These are phyloP conservation scores for Rhinoraja longicauda DNA, from an alignment of 2,797 vertebrate genomes.

Conservation along the genomic window DNA sequence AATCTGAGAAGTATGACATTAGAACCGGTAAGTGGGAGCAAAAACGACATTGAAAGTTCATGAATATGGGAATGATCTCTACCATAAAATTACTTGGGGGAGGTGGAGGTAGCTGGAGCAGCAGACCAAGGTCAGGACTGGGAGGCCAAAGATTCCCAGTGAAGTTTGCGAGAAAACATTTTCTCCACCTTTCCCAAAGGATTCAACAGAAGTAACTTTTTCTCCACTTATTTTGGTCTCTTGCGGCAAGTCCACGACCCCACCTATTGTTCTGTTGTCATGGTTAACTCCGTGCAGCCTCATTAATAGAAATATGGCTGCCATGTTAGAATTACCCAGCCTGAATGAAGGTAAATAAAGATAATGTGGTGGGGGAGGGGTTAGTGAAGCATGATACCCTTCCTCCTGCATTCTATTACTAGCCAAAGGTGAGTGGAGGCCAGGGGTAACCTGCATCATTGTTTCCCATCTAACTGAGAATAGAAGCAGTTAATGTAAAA, in stretches of 20 bases:
- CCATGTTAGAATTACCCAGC: too few relatives aligned
- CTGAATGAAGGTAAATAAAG: neutral
- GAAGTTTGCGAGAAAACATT: neutral
- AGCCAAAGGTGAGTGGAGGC: too few relatives aligned
- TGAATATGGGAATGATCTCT: neutral
- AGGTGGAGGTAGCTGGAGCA: neutral
- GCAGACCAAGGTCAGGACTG: neutral
- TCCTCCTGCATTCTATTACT: too few relatives aligned
- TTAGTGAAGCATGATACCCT: neutral
- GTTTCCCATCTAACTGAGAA: neutral
- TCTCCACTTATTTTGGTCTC: neutral
- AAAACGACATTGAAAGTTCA: too few relatives aligned
- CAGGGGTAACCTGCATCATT: neutral
- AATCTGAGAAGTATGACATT: neutral
- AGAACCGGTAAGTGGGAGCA: neutral
- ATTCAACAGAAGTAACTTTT: neutral
- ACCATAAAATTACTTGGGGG: neutral
- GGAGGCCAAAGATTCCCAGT: neutral
- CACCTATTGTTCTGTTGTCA: neutral
- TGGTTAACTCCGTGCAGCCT: neutral
- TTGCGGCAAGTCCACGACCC: neutral
- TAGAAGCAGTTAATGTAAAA: too few relatives aligned
- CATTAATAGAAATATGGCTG: neutral
- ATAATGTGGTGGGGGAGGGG: neutral
- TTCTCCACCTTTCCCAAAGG: neutral